phyloP scores from a whole-genome alignment of 2,888 invertebrate genomes.

The Megamerina dolium region DNA sequence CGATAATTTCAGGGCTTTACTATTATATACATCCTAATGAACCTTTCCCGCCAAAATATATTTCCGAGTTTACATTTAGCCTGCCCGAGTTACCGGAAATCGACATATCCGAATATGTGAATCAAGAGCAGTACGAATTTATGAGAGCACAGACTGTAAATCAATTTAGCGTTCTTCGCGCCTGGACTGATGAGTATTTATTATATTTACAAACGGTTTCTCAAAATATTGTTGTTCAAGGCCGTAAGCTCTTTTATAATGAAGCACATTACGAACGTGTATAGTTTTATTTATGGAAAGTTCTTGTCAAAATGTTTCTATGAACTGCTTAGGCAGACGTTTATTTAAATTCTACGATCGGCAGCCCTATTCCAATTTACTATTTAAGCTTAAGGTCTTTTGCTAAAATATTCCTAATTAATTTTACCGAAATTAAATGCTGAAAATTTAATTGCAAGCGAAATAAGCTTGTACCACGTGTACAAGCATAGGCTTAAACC shows the following conservation, averaged over 20 bases:
- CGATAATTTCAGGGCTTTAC: constrained; percentile 41
- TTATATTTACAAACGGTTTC: constrained; percentile 53
- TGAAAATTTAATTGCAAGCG: too few relatives aligned
- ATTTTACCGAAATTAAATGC: too few relatives aligned
- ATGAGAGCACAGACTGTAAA: constrained; percentile 53
- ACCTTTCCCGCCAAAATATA: constrained; percentile 42
- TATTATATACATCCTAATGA: constrained; percentile 48
- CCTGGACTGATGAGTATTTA: constrained; percentile 43
- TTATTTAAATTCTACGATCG: constrained; percentile 15
- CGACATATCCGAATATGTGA: constrained; percentile 36
- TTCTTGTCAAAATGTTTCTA: constrained; percentile 25
- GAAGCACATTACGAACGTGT: constrained; percentile 37
- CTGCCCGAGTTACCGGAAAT: constrained; percentile 34
- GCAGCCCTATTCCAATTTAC: too few relatives aligned
- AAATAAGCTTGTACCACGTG: too few relatives aligned
- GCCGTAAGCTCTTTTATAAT: constrained; percentile 47
- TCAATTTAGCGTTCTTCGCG: constrained; percentile 52
- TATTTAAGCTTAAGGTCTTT: too few relatives aligned
- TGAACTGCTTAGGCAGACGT: constrained; percentile 31
- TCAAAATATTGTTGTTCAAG: constrained; percentile 53
- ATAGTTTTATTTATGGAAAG: constrained; percentile 24
- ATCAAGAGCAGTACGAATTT: constrained; percentile 38
- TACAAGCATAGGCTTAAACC: too few relatives aligned
- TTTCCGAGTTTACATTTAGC: constrained; percentile 35
- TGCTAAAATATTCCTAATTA: too few relatives aligned